Base-by-base conservation (phyloP, 2,113 vertebrate species). In the Marmota monax region DNA sequence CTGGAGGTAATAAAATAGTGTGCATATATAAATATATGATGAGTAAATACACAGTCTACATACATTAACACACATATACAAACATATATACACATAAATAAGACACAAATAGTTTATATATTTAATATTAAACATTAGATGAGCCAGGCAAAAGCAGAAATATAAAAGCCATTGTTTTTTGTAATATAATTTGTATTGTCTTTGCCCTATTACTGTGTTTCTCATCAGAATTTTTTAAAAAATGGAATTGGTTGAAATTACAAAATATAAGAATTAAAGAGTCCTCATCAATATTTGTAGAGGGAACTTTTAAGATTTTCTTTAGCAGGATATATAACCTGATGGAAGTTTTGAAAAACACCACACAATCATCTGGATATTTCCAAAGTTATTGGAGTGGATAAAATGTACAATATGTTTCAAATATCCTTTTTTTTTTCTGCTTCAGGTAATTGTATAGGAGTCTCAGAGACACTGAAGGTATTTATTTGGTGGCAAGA, bases 381-480 rank as follows among this genome's bases (percentile, higher is more conserved):
- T 4, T 90, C 27, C 29, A 82, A 65, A 70, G 8, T 29, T 6
- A 56, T 34, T 29, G 48, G 10, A 29, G 11, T 23, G 12, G 7
- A 70, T 5, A 51, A 67, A 88, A 42, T 20, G 51, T 12, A 7
- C 4, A 29, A 9, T 11, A 4, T 70, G 13, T 23, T 45, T 87
- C 48, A 32, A 48, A 7, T 78, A n/a, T 51, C 17, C 16, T 25
- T 48, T 77, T 48, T 77, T 77, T 37, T 7, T 70, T 72, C 27
- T 84, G 23, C 4, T 32, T 23, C 27, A 80, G 5, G 5, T 45
- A 3, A 17, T 58, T 51, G 34, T 1, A 48, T 93, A 20, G 23
- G 8, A 22, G 4, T 29, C 20, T 1, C 14, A 76, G 12, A 4
- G 6, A 13, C 4, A 18, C n/a, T n/a, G 2, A 45, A 48, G 4